phyloP scores from a whole-genome alignment of 2,113 vertebrate species.

The Tetraodon nigroviridis region DNA sequence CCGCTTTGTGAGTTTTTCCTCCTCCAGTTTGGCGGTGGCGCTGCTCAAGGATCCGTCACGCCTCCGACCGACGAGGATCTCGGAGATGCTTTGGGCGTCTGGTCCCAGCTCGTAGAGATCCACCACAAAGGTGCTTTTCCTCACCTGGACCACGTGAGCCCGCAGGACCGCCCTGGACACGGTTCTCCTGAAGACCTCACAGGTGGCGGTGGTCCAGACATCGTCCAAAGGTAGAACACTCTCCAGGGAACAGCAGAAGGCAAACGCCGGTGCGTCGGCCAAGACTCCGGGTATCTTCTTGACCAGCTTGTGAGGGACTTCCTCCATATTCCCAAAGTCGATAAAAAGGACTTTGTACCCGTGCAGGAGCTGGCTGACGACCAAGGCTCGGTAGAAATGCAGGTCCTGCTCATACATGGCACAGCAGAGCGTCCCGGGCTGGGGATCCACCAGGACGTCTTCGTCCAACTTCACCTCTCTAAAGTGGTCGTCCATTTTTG shows the following conservation, averaged over 20 bases:
- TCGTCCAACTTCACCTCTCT: slow-evolving; percentile 69
- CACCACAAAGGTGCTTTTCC: slow-evolving; percentile 73
- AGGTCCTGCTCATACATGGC: slow-evolving; percentile 81
- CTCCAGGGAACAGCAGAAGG: slow-evolving; percentile 81
- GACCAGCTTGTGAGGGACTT: slow-evolving; percentile 75
- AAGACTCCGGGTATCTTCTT: slow-evolving; percentile 81
- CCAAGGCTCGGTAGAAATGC: slow-evolving; percentile 80
- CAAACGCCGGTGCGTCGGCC: slow-evolving; percentile 76
- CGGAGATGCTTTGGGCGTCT: slow-evolving; percentile 60
- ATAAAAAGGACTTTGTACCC: slow-evolving; percentile 80
- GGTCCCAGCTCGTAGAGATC: slow-evolving; percentile 60
- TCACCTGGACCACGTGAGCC: slow-evolving; percentile 71
- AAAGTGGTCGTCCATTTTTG: slow-evolving; percentile 72
- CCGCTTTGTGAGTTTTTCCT: not conserved
- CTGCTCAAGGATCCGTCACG: slow-evolving; percentile 72
- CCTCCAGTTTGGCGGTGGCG: slow-evolving; percentile 3
- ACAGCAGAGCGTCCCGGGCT: slow-evolving; percentile 82
- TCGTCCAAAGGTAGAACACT: slow-evolving; percentile 73
- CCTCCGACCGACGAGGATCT: slow-evolving; percentile 71
- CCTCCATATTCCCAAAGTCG: slow-evolving; percentile 89
- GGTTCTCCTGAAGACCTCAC: slow-evolving; percentile 76
- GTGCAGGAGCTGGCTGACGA: slow-evolving; percentile 68
- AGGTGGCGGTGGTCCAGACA: slow-evolving; percentile 75
- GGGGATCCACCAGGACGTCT: slow-evolving; percentile 75
- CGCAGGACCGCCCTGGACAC: slow-evolving; percentile 74